Evolutionary conservation across 2,888 invertebrate species (phyloP).

Genomic region (Drosophila ustulata): DNA sequence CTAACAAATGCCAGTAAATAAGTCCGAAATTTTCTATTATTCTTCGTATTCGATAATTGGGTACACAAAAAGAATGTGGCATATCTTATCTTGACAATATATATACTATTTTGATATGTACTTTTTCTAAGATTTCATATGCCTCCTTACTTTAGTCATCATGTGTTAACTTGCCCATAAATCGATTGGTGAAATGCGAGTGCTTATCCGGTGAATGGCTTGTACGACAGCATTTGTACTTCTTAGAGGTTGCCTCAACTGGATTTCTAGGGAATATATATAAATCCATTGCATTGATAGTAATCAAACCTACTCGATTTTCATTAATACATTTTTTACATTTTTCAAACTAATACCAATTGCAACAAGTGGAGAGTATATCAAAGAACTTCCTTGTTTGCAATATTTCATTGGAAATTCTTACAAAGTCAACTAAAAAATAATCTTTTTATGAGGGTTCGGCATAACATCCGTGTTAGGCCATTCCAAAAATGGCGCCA

Average conservation of each 20-base stretch:
- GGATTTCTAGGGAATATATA: background rate
- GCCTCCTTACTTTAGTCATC: constrained; percentile 20
- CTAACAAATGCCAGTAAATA: constrained; percentile 34
- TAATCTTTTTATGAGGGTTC: constrained; percentile 35
- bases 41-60: constrained; percentile 32
- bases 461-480: background rate
- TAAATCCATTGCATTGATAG: no score
- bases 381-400: constrained; percentile 1
- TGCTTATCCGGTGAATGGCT: background rate
- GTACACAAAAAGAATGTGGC: constrained; percentile 47
- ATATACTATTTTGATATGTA: constrained; percentile 39
- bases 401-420: background rate
- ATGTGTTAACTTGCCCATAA: constrained; percentile 23
- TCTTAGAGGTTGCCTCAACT: no score
- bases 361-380: background rate
- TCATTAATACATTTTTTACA: no score
- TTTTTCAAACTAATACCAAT: no score
- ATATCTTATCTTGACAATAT: constrained; percentile 65
- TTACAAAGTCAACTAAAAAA: background rate
- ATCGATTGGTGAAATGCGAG: background rate
- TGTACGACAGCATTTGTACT: no score
- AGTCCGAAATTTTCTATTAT: constrained; percentile 27
- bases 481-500: constrained; percentile 27
- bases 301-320: no score
- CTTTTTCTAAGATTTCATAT: constrained; percentile 26